Conservation (phyloP, 2,797 vertebrate species). For the Furcifer pardalis region DNA sequence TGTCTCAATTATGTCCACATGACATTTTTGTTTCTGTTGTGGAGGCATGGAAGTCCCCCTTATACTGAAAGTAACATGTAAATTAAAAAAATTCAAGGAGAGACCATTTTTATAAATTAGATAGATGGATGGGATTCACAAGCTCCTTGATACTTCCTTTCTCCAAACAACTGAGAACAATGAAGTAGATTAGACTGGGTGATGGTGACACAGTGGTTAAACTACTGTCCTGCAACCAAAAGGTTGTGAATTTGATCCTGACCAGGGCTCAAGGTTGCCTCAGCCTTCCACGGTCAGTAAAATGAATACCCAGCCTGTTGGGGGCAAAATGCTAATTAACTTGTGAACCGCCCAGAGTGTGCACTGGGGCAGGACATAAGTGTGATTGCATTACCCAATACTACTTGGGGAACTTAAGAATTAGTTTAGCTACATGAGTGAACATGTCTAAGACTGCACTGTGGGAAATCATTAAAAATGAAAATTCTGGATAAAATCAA, state of each 20-base stretch:
- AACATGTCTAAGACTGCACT: background rate
- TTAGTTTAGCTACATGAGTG: background rate
- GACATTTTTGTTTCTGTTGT: background rate
- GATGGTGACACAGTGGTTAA: too few relatives aligned
- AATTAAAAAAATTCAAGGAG: background rate
- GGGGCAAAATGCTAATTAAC: too few relatives aligned
- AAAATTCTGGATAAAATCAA: background rate
- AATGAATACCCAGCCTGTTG: too few relatives aligned
- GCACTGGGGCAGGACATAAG: too few relatives aligned
- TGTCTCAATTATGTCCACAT: background rate
- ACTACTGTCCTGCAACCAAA: too few relatives aligned
- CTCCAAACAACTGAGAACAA: background rate
- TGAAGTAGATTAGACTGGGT: background rate
- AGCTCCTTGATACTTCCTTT: background rate
- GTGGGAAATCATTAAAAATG: background rate
- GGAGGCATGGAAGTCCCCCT: background rate
- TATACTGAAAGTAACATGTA: background rate
- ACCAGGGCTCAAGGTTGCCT: too few relatives aligned
- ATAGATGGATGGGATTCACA: background rate
- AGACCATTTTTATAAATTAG: background rate
- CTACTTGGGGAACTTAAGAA: background rate
- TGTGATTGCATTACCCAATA: too few relatives aligned
- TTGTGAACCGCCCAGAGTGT: too few relatives aligned
- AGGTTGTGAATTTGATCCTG: too few relatives aligned
- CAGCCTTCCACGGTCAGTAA: too few relatives aligned